phyloP scores from a whole-genome alignment of 2,113 vertebrate genomes.

The Poecile atricapillus region DNA sequence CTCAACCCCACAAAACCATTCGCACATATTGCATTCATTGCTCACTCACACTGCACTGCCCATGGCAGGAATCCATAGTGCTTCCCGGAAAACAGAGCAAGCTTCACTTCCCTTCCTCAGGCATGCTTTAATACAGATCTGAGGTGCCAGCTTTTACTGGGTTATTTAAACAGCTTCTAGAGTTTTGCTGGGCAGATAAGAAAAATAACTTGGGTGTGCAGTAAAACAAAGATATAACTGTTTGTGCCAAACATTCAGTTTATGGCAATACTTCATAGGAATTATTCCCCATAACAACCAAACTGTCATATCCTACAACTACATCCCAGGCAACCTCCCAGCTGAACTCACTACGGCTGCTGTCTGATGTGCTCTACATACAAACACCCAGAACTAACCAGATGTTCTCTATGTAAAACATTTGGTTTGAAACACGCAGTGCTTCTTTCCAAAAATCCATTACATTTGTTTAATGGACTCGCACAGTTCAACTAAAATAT shows the following conservation, averaged over 20 bases:
- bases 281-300: conserved; percentile 64
- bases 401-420: conserved; percentile 80
- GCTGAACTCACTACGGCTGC: conserved; percentile 68
- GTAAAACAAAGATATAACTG: conserved; percentile 48
- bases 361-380: conserved; percentile 70
- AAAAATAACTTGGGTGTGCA: conserved; percentile 44
- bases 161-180: background rate
- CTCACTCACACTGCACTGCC: background rate
- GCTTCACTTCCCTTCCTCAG: background rate
- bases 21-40: background rate
- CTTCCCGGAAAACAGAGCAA: background rate
- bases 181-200: conserved; percentile 44
- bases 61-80: background rate
- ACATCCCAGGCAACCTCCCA: conserved; percentile 72
- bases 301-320: conserved; percentile 74
- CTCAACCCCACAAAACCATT: background rate
- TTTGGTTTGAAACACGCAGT: conserved; percentile 70
- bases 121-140: background rate
- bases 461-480: conserved; percentile 77
- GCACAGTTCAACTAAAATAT: conserved; percentile 77
- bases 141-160: conserved; percentile 13
- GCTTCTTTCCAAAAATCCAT: conserved; percentile 73
- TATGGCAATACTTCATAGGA: conserved; percentile 74
- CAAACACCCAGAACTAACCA: conserved; percentile 75
- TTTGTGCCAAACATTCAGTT: conserved; percentile 45